Evolutionary conservation across 1,140 invertebrate genomes (phyloP), one percentile per base, ranked within the genome.

Genomic region (Drosophila rufa): DNA sequence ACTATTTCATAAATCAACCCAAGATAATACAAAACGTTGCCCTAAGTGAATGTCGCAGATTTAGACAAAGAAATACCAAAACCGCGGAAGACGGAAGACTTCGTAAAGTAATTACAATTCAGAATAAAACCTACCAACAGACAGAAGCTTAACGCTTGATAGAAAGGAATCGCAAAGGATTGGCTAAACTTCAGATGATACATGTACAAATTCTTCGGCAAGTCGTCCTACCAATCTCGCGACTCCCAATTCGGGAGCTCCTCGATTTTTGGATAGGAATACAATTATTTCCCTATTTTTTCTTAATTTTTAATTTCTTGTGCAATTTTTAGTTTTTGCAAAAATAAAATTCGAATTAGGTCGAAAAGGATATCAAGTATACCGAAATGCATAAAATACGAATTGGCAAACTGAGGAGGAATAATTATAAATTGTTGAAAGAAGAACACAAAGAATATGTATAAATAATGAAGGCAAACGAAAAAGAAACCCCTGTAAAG

Each of bases 341-440:
- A 85, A 79, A 64, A 57, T 67, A 64, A 53, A 70, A 80, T 58
- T 79, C 74, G 77, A 91, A 81, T 84, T 84, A 84, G 80, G 74
- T 87, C 81, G 73, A 86, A 91, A 91, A 91, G 87, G 86, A 91
- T 91, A 91, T 91, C 79, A 90, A 80, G 85, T 90, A 90, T 90
- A 90, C 81, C 86, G 86, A 84, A 66, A 66, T 59, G 50, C 67
- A 89, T 67, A 60, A 67, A 51, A 60, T 45, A 74, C 57, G 38
- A 62, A 89, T 60, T 69, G 68, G 68, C 64, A 76, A 59, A 48
- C 38, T 58, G 65, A 57, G 4, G 43, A 58, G 15, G 58, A 55
- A 53, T 43, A 68, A 62, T 65, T 75, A 82, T 76, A 69, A 79
- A 91, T 80, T 90, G 85, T 91, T 86, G 80, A 75, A 59, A 51